phyloP scores from a whole-genome alignment of 2,113 vertebrate genomes.

The Chamaetylas fuelleborni region DNA sequence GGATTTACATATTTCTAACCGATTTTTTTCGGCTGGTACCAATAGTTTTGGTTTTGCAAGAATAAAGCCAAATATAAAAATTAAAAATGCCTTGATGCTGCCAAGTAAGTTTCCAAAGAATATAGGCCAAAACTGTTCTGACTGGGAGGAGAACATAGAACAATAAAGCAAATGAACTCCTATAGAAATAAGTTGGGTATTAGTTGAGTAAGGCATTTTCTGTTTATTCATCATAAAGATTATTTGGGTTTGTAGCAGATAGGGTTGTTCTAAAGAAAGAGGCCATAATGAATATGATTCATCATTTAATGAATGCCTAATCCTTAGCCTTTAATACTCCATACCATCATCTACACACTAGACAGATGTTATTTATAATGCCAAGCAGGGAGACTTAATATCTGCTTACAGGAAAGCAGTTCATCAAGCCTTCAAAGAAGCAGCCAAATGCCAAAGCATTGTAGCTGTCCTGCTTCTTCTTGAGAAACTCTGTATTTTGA shows the following conservation, averaged over 20 bases:
- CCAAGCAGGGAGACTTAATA: not conserved
- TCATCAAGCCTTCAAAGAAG: not conserved
- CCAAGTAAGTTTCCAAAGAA: not conserved
- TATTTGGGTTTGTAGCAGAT: constrained; percentile 23
- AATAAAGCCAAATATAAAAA: not conserved
- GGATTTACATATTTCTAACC: not conserved
- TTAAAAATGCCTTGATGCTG: not conserved
- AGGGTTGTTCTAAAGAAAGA: not conserved
- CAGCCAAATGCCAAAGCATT: not conserved
- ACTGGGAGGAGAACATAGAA: not conserved
- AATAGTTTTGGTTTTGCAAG: not conserved
- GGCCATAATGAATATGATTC: constrained; percentile 37
- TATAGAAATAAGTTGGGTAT: not conserved
- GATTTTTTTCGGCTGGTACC: not conserved
- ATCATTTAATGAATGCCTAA: constrained; percentile 44
- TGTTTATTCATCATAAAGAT: constrained; percentile 5
- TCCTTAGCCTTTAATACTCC: not conserved
- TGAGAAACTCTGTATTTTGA: not conserved
- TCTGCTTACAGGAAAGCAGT: not conserved
- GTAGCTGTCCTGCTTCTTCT: not conserved
- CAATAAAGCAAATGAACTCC: constrained; percentile 6
- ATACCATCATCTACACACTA: not conserved
- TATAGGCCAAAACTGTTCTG: not conserved
- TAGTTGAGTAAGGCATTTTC: not conserved
- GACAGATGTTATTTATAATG: constrained; percentile 14